Evolutionary conservation across 1,140 invertebrate genomes (phyloP), one percentile per base, ranked within the genome.

Genomic region (Rhopalosiphum padi): DNA sequence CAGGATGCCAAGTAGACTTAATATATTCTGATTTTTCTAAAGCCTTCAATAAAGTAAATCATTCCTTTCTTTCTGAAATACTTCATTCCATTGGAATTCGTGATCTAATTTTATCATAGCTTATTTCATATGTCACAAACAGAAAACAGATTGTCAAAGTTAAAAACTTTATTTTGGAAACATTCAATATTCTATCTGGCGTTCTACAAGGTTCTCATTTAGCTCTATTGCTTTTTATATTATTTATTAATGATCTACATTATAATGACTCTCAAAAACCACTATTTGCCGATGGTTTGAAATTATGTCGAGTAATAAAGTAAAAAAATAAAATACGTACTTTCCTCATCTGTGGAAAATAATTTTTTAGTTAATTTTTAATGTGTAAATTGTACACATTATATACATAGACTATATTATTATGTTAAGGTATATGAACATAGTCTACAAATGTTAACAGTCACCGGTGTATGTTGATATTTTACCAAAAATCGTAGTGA

Each of bases 21-120:
- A 88, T 88, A 25, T 88, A 88, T 6, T 51, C 25, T 11, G 86
- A 88, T 48, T 88, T 46, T 88, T 48, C 86, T 9, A 88, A 88
- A 88, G 46, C 86, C 25, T 88, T 88, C 43, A 46, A 88, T 30
- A 88, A 88, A 88, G 30, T 88, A 43, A 46, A n/a, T n/a, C 86
- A 88, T 48, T 43, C 7, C 30, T 8, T 88, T 46, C 46, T 88
- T 11, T 41, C 22, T 48, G 30, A 41, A 30, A 88, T 51, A 88
- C 43, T 88, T 46, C 43, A 88, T 0, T 46, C 22, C 18, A n/a
- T 88, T 30, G 86, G 86, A n/a, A 43, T 88, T 46, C 46, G 22
- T 48, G 43, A 88, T 88, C 86, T 22, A 46, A 46, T 88, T 88
- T 48, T 46, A 30, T n/a, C 86, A 46, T 88, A 22, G 23, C 30